Conservation (phyloP, 2,113 vertebrate genomes). For the Channa maculata region DNA sequence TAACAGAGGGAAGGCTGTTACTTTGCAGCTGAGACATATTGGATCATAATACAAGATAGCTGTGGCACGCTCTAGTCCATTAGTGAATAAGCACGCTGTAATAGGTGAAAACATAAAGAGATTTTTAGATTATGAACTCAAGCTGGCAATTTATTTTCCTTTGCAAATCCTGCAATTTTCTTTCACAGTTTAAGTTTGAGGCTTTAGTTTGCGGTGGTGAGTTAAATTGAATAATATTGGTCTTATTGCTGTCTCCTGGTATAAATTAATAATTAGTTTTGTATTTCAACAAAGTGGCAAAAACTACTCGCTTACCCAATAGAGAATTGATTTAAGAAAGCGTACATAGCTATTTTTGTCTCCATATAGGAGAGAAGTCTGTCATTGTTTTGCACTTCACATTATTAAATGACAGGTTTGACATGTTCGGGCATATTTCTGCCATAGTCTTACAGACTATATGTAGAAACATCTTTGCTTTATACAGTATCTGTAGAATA, state of each 20-base stretch:
- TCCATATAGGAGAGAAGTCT: too few species aligned
- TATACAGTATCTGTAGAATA: not conserved
- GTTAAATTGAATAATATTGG: conserved; percentile 4
- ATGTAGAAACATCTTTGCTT: too few species aligned
- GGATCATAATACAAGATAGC: conserved; percentile 40
- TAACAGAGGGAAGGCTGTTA: conserved; percentile 35
- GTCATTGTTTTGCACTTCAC: too few species aligned
- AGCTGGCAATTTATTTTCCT: conserved; percentile 7
- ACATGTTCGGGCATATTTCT: too few species aligned
- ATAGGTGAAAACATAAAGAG: conserved; percentile 27
- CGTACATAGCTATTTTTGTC: too few species aligned
- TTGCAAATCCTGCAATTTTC: not conserved
- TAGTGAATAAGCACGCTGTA: conserved; percentile 26
- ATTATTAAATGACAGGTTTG: too few species aligned
- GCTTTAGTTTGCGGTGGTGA: not conserved
- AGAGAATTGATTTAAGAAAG: too few species aligned
- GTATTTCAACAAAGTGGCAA: conserved; percentile 6
- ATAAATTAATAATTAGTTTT: conserved; percentile 26
- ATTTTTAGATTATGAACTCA: conserved; percentile 12
- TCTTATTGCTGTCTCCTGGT: conserved; percentile 18
- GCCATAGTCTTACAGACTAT: too few species aligned
- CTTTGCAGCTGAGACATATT: conserved; percentile 38
- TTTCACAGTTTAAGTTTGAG: not conserved
- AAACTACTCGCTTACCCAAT: not conserved
- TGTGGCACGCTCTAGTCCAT: conserved; percentile 20